phyloP scores from a whole-genome alignment of 2,888 invertebrate species.

The Pristionchus fissidentatus region DNA sequence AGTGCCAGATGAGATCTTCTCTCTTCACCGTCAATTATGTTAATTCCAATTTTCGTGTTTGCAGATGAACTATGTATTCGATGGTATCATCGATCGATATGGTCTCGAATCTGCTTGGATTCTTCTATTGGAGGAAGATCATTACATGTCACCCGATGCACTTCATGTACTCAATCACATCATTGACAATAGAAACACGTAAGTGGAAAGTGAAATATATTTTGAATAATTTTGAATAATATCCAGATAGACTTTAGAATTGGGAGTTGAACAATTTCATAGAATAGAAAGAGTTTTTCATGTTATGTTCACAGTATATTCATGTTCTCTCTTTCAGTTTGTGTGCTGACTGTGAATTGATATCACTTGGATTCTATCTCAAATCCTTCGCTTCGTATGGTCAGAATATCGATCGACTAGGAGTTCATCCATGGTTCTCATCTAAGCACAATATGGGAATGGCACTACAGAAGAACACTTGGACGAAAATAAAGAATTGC shows the following conservation, averaged over 20 bases:
- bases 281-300: background rate
- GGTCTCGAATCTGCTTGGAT: conserved; percentile 86
- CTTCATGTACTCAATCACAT: conserved; percentile 88
- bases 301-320: background rate
- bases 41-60: no score
- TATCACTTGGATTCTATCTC: conserved; percentile 93
- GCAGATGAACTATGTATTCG: conserved; percentile 85
- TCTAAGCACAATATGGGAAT: conserved; percentile 98
- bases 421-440: conserved; percentile 73
- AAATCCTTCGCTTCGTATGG: conserved; percentile 79
- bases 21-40: no score
- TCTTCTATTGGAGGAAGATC: conserved; percentile 95
- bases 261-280: no score
- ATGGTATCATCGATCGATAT: conserved; percentile 81
- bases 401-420: conserved; percentile 59
- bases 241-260: no score
- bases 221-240: background rate
- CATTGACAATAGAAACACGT: conserved; percentile 79
- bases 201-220: no score
- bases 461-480: conserved; percentile 90
- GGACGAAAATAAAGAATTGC: conserved; percentile 87
- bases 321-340: conserved; percentile 81
- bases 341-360: conserved; percentile 90
- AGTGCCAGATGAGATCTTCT: no score
- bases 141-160: conserved; percentile 96